Evolutionary conservation across 2,888 invertebrate species (phyloP).

Genomic region (Epistrophe eligans): DNA sequence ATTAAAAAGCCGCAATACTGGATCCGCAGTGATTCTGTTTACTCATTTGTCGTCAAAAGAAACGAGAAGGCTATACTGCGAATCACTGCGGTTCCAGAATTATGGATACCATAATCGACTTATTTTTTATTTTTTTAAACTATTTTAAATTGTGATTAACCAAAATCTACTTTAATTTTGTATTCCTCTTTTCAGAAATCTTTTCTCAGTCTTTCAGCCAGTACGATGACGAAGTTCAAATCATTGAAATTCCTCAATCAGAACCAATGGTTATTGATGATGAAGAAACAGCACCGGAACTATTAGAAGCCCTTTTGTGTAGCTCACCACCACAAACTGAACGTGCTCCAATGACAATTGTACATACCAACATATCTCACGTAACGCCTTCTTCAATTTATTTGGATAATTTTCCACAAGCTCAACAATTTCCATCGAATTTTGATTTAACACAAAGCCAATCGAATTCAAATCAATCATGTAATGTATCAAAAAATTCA

Average conservation of each 20-base stretch:
- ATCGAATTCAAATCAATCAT: background rate
- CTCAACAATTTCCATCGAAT: constrained; percentile 49
- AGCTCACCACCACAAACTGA: background rate
- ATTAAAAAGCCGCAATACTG: too few species aligned
- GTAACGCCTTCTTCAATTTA: background rate
- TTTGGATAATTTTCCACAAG: constrained; percentile 41
- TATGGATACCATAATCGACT: too few species aligned
- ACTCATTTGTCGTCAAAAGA: too few species aligned
- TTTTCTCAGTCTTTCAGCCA: constrained; percentile 4
- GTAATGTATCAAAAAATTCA: background rate
- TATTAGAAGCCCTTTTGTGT: constrained; percentile 45
- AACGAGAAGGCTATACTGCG: too few species aligned
- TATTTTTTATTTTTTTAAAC: background rate
- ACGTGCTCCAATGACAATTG: background rate
- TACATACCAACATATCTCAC: background rate
- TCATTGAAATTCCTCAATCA: constrained; percentile 51
- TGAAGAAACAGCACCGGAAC: constrained; percentile 61
- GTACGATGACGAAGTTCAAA: constrained; percentile 41
- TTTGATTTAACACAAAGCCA: constrained; percentile 35
- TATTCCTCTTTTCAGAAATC: constrained; percentile 39
- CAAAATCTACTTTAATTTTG: background rate
- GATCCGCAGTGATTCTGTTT: too few species aligned
- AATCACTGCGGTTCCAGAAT: too few species aligned
- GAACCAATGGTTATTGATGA: constrained; percentile 60
- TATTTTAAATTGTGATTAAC: background rate